A percentile compares a stretch with the other conserved stretches of the same genome.
Evolutionary conservation across 2,113 vertebrate species (phyloP).

Genomic region (Perccottus glenii): DNA sequence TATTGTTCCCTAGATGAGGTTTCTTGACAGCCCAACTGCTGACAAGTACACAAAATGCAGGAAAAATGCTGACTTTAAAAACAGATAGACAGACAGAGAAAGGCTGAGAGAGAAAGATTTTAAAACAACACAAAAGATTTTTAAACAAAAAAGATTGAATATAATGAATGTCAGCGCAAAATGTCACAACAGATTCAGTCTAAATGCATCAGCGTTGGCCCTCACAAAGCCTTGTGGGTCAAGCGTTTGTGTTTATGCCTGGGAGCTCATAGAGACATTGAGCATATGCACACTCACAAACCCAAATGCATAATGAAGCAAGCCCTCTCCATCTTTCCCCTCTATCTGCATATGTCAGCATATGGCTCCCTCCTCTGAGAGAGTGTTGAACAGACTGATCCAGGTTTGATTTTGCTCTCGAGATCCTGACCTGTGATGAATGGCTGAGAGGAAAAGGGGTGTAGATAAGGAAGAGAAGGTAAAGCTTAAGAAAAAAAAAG

Average conservation of each 20-base stretch:
- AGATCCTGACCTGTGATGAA: slow-evolving; percentile 49
- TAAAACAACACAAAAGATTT: too few species aligned
- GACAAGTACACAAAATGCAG: slow-evolving; percentile 5
- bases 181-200: neutral
- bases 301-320: slow-evolving; percentile 43
- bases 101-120: too few species aligned
- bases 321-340: slow-evolving; percentile 15
- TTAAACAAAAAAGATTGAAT: neutral
- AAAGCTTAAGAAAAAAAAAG: neutral
- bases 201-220: slow-evolving; percentile 16
- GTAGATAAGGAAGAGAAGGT: neutral
- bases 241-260: slow-evolving; percentile 32
- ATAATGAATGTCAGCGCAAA: slow-evolving; percentile 9
- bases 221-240: slow-evolving; percentile 10
- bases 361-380: slow-evolving; percentile 60
- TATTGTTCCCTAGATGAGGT: slow-evolving; percentile 22
- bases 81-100: neutral
- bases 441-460: neutral
- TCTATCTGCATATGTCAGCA: slow-evolving; percentile 67
- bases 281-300: slow-evolving; percentile 23
- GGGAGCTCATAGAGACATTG: slow-evolving; percentile 10
- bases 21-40: slow-evolving; percentile 20
- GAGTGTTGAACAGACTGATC: slow-evolving; percentile 58
- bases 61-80: slow-evolving; percentile 24
- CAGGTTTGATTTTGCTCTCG: slow-evolving; percentile 52